Percentiles rank a stretch among this genome's conserved stretches.
Conservation (phyloP, 1,140 invertebrate species). For the Aphelinus atriplicis region DNA sequence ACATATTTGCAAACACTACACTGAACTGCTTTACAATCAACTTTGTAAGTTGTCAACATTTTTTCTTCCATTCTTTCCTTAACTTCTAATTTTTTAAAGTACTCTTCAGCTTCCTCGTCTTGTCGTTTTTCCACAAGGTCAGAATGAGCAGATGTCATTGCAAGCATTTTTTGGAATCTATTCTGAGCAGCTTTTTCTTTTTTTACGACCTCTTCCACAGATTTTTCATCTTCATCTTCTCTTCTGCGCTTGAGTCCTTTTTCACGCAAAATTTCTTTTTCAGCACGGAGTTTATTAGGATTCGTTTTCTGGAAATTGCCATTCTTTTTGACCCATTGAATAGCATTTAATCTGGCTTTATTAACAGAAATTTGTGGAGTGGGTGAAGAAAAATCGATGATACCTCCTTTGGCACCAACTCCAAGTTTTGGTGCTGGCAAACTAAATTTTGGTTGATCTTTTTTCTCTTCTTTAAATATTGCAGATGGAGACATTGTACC, state of each 20-base stretch:
- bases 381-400: slow-evolving; percentile 72
- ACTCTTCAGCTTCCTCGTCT: slow-evolving; percentile 81
- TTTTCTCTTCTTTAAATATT: slow-evolving; percentile 15
- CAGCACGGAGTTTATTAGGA: slow-evolving; percentile 72
- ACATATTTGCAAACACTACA: slow-evolving; percentile 92
- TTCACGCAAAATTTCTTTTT: slow-evolving; percentile 68
- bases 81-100: slow-evolving; percentile 87
- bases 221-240: slow-evolving; percentile 63
- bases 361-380: slow-evolving; percentile 68
- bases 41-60: slow-evolving; percentile 85
- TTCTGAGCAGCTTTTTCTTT: slow-evolving; percentile 68
- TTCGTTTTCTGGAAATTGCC: slow-evolving; percentile 74
- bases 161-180: slow-evolving; percentile 82
- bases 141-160: slow-evolving; percentile 79
- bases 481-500: background rate
- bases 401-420: slow-evolving; percentile 62
- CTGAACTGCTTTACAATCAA: slow-evolving; percentile 86
- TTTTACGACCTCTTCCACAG: slow-evolving; percentile 54
- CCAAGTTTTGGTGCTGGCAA: slow-evolving; percentile 55
- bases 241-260: slow-evolving; percentile 64
- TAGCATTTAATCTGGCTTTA: slow-evolving; percentile 75
- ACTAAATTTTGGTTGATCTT: slow-evolving; percentile 19
- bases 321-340: slow-evolving; percentile 72
- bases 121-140: slow-evolving; percentile 80
- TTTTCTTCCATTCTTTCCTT: slow-evolving; percentile 94